These are phyloP conservation scores for Actinernus sp. DNA, from an alignment of 92 coral and sea anemone genomes.

Conservation along the genomic window DNA sequence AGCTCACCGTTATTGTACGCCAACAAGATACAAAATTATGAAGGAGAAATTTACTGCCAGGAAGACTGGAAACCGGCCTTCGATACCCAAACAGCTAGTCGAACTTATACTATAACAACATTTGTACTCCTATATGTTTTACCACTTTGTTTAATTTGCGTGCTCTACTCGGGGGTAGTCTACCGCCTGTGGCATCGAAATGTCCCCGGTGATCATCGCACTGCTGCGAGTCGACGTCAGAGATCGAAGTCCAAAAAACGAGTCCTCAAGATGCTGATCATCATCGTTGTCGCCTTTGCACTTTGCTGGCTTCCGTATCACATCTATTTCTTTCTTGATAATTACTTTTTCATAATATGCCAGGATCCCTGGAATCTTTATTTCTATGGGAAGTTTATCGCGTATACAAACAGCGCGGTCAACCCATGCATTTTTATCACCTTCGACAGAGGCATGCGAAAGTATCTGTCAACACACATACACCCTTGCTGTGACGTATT, in stretches of 20 bases:
- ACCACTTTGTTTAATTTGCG: slow-evolving; percentile 48
- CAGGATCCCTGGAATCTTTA: slow-evolving; percentile 17
- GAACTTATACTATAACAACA: slow-evolving; percentile 63
- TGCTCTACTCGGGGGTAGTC: slow-evolving; percentile 46
- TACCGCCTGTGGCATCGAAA: slow-evolving; percentile 56
- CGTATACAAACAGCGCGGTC: slow-evolving; percentile 62
- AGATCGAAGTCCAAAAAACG: slow-evolving; percentile 42
- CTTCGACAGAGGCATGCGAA: slow-evolving; percentile 42
- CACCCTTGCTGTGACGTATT: slow-evolving; percentile 27
- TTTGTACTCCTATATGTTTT: slow-evolving; percentile 50
- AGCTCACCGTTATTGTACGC: slow-evolving; percentile 78
- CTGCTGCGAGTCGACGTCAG: slow-evolving; percentile 31
- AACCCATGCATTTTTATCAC: slow-evolving; percentile 70
- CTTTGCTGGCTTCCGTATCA: slow-evolving; percentile 76
- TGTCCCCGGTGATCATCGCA: slow-evolving; percentile 54
- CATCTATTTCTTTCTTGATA: slow-evolving; percentile 30
- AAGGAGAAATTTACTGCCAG: slow-evolving; percentile 29
- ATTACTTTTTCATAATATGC: slow-evolving; percentile 27
- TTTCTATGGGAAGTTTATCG: slow-evolving; percentile 31
- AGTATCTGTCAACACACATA: slow-evolving; percentile 11
- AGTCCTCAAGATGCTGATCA: slow-evolving; percentile 64
- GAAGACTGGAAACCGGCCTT: slow-evolving; percentile 74
- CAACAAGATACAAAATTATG: slow-evolving; percentile 36
- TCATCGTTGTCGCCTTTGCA: slow-evolving; percentile 60
- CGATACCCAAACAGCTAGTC: slow-evolving; percentile 24